Conservation (phyloP, 1,140 invertebrate species). For the Lasioglossum albipes region DNA sequence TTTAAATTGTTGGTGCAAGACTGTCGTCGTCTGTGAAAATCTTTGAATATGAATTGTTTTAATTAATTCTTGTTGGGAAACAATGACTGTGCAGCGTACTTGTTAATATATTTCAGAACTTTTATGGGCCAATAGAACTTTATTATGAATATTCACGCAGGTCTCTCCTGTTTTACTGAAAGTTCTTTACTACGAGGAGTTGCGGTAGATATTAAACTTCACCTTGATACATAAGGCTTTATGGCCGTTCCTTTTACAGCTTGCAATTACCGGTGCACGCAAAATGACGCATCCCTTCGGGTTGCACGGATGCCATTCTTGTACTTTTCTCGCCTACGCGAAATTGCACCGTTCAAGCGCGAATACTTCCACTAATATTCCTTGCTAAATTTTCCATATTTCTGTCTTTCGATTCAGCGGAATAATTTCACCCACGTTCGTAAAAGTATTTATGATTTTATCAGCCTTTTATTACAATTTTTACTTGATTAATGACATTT, state of each 20-base stretch:
- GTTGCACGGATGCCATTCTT: background rate
- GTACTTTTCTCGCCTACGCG: conserved; percentile 3
- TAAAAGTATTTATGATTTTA: no score
- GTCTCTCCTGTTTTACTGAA: background rate
- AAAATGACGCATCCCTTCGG: background rate
- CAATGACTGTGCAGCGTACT: background rate
- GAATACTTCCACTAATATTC: background rate
- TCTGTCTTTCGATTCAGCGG: no score
- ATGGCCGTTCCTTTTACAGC: conserved; percentile 17
- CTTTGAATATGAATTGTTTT: background rate
- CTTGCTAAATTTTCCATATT: background rate
- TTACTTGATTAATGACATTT: no score
- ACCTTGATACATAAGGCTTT: conserved; percentile 19
- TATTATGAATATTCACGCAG: background rate
- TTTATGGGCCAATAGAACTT: background rate
- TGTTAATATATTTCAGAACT: conserved; percentile 3
- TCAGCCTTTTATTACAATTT: no score
- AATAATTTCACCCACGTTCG: no score
- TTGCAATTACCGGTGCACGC: conserved; percentile 18
- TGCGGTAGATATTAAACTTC: conserved; percentile 7
- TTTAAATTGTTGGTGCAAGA: no score
- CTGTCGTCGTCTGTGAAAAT: no score
- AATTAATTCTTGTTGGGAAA: background rate
- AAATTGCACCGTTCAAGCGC: background rate
- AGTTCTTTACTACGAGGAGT: background rate